Conservation (phyloP, 2,113 vertebrate genomes). For the Centropus bengalensis region DNA sequence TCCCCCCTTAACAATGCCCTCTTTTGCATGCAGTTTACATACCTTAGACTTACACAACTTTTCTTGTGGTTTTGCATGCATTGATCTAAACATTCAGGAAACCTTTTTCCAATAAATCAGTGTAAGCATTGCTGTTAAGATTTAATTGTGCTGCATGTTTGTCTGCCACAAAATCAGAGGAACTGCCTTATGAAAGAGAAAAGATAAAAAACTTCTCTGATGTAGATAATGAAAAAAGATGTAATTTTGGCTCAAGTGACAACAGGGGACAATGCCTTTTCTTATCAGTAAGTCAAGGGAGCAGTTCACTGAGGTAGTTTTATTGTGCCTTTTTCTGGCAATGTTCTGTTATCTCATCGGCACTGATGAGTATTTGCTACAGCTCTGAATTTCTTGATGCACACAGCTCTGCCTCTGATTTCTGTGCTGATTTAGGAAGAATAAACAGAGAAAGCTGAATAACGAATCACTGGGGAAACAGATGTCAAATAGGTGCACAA, state of each 20-base stretch:
- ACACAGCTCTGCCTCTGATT: neutral
- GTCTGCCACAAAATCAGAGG: constrained; percentile 43
- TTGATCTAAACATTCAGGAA: neutral
- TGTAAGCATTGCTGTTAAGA: neutral
- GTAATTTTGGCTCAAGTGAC: constrained; percentile 38
- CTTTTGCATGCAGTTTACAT: neutral
- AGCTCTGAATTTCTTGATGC: neutral
- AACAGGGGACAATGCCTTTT: constrained; percentile 43
- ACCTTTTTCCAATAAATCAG: neutral
- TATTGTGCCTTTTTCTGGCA: neutral
- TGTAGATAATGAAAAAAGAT: constrained; percentile 24
- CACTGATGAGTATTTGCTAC: neutral
- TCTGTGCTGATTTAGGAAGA: neutral
- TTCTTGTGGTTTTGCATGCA: neutral
- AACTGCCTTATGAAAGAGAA: constrained; percentile 28
- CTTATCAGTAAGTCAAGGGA: constrained; percentile 35
- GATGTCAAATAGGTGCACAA: neutral
- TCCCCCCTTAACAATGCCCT: neutral
- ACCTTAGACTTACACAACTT: neutral
- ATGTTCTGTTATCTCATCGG: neutral
- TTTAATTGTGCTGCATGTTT: constrained; percentile 16
- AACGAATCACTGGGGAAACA: neutral
- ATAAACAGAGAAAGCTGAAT: neutral
- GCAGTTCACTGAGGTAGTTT: neutral
- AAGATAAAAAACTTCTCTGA: constrained; percentile 59